These are phyloP conservation scores for Dryococelus australis DNA, from an alignment of 2,888 invertebrate species.

Conservation along the genomic window DNA sequence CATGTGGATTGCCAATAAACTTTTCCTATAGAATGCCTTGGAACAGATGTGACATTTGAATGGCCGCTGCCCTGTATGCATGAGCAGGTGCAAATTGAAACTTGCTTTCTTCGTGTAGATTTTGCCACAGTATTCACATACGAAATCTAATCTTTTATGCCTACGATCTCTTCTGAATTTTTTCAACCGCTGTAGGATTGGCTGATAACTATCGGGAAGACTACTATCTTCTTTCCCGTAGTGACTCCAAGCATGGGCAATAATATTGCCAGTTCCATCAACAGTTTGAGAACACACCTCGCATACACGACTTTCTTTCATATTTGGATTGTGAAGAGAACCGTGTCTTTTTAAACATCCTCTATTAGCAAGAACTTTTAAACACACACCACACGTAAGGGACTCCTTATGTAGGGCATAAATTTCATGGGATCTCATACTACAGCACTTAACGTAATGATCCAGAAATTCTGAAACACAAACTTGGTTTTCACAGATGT, in stretches of 20 bases:
- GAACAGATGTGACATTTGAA: slow-evolving; percentile 49
- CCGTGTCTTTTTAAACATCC: slow-evolving; percentile 5
- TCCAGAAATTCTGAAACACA: slow-evolving; percentile 12
- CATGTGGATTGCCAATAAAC: slow-evolving; percentile 59
- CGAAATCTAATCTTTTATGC: neutral
- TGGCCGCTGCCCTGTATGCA: slow-evolving; percentile 51
- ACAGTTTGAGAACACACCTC: slow-evolving; percentile 18
- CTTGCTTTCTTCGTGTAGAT: neutral
- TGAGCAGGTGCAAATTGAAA: slow-evolving; percentile 49
- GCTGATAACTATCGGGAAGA: slow-evolving; percentile 30
- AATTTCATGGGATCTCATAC: neutral
- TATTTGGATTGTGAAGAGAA: slow-evolving; percentile 6
- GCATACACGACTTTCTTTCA: neutral
- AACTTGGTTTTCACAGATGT: neutral
- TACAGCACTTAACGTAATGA: slow-evolving; percentile 6
- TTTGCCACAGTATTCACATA: slow-evolving; percentile 35
- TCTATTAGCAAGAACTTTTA: slow-evolving; percentile 18
- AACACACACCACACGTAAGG: slow-evolving; percentile 27
- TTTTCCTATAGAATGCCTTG: slow-evolving; percentile 55
- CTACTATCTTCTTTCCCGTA: slow-evolving; percentile 4
- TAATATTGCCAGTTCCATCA: neutral
- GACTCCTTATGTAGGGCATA: neutral
- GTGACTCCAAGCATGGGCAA: slow-evolving; percentile 31
- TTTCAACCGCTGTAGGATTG: neutral
- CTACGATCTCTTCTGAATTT: neutral